phyloP scores from a whole-genome alignment of 2,888 invertebrate species.

The Agrotis segetum region DNA sequence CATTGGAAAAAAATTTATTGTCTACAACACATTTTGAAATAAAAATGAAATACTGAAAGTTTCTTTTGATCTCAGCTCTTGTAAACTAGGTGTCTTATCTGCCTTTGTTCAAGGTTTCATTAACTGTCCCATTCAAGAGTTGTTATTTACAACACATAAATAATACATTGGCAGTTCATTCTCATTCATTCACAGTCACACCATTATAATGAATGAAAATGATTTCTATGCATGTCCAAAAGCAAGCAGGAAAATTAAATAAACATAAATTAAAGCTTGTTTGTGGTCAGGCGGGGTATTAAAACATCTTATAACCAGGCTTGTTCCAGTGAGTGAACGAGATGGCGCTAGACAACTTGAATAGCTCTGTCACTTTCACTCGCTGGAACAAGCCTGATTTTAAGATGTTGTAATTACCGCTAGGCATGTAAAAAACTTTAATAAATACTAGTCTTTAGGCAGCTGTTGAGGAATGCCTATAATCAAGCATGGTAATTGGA shows the following conservation, averaged over 20 bases:
- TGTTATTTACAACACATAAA: neutral
- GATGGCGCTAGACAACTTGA: too few relatives aligned
- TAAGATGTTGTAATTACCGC: too few relatives aligned
- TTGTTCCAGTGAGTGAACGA: too few relatives aligned
- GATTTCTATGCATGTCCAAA: neutral
- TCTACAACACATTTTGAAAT: too few relatives aligned
- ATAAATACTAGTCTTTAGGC: neutral
- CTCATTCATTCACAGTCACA: slow-evolving; percentile 5
- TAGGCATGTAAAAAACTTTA: too few relatives aligned
- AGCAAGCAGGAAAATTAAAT: neutral
- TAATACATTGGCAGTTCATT: neutral
- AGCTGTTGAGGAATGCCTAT: neutral
- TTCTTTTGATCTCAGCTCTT: slow-evolving; percentile 4
- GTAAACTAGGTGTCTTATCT: slow-evolving; percentile 27
- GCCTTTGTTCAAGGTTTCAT: neutral
- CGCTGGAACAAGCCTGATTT: too few relatives aligned
- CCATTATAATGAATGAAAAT: slow-evolving; percentile 2
- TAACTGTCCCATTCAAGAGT: neutral
- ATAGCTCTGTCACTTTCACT: too few relatives aligned
- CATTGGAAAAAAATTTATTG: neutral
- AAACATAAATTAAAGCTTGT: neutral
- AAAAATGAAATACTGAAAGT: neutral
- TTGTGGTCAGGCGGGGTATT: neutral
- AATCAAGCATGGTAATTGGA: too few relatives aligned
- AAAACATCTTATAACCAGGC: too few relatives aligned